These are phyloP conservation scores for Picathartes gymnocephalus DNA, from an alignment of 2,113 vertebrate genomes.

Conservation along the genomic window DNA sequence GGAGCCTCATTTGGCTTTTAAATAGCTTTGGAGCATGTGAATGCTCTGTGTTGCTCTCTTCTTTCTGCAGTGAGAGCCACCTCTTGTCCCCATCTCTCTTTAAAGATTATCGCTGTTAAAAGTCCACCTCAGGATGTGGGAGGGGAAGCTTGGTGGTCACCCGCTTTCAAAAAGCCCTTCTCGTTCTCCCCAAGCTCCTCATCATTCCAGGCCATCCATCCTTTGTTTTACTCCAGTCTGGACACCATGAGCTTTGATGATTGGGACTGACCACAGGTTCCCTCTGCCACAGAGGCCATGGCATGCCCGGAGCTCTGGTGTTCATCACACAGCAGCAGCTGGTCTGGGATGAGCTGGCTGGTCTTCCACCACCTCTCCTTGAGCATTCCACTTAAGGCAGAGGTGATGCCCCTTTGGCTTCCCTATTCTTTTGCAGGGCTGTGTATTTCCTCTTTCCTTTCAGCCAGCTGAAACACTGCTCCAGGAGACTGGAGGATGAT, in stretches of 20 bases:
- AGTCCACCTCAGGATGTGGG: neutral
- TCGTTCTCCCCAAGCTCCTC: neutral
- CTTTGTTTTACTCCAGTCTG: neutral
- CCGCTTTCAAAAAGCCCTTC: neutral
- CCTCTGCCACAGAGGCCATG: fast-evolving
- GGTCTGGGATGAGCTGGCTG: neutral
- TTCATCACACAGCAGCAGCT: neutral
- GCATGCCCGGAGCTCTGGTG: neutral
- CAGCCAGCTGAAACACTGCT: neutral
- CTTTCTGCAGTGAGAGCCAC: neutral
- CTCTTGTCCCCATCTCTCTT: neutral
- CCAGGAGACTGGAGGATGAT: neutral
- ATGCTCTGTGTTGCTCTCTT: neutral
- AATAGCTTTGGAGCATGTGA: neutral
- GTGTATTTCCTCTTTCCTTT: neutral
- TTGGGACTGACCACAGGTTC: neutral
- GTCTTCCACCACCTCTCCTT: neutral
- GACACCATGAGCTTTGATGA: fast-evolving
- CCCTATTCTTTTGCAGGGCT: neutral
- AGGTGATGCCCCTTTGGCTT: neutral
- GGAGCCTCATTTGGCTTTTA: neutral
- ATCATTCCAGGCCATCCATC: neutral
- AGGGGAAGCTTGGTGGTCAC: neutral
- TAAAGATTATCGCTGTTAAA: neutral
- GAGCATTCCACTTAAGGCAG: neutral